phyloP scores from a whole-genome alignment of 2,113 vertebrate species.

The Redunca redunca region DNA sequence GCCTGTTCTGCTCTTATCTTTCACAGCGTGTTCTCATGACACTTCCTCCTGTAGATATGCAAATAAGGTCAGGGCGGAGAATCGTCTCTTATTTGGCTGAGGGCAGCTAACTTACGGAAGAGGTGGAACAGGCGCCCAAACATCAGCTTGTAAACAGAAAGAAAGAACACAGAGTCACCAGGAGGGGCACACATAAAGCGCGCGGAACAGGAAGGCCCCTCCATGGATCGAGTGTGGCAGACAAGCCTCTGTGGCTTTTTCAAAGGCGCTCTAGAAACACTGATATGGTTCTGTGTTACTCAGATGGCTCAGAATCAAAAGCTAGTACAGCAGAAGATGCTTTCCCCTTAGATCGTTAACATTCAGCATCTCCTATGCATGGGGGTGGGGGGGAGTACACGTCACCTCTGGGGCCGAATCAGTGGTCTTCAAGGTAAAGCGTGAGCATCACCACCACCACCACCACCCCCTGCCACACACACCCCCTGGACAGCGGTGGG shows the following conservation, averaged over 20 bases:
- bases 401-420: accelerated
- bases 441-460: accelerated
- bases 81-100: slow-evolving; percentile 33
- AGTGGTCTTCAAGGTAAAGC: neutral
- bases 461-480: accelerated
- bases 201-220: neutral
- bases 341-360: neutral
- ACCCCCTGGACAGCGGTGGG: accelerated
- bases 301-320: neutral
- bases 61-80: slow-evolving; percentile 24
- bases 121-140: neutral
- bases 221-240: neutral
- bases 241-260: neutral
- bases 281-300: neutral
- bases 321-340: accelerated
- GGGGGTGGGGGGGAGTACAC: neutral
- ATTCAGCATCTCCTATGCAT: neutral
- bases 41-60: slow-evolving; percentile 72
- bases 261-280: neutral
- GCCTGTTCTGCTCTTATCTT: slow-evolving; percentile 45
- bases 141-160: neutral
- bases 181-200: neutral
- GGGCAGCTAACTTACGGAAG: slow-evolving; percentile 27
- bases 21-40: slow-evolving; percentile 29
- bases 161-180: neutral